Conservation (phyloP, 1,140 invertebrate species). For the Nymphalis io region DNA sequence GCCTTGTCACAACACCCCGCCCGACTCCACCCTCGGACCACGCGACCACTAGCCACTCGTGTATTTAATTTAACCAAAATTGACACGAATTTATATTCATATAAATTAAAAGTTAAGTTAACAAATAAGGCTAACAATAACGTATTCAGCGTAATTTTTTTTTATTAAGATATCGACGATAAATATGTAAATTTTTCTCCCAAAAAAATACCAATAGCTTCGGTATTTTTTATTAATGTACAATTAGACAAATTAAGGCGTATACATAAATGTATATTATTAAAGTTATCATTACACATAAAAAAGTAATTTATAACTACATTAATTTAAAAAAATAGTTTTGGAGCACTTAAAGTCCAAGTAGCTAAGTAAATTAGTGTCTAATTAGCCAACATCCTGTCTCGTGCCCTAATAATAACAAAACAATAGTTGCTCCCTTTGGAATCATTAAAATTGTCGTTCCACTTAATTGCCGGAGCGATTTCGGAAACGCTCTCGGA, state of each 20-base stretch:
- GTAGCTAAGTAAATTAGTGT: conserved; percentile 67
- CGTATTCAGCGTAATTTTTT: no score
- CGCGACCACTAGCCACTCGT: no score
- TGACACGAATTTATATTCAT: neutral
- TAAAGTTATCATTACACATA: neutral
- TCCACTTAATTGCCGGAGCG: conserved; percentile 65
- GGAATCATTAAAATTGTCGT: conserved; percentile 69
- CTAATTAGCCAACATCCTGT: conserved; percentile 77
- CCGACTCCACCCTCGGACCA: conserved; percentile 49
- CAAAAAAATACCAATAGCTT: no score
- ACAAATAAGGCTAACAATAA: no score
- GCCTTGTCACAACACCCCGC: conserved; percentile 67
- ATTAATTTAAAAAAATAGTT: conserved; percentile 25
- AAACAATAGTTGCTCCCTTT: conserved; percentile 75
- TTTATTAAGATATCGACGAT: no score
- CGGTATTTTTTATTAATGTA: no score
- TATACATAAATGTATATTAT: neutral
- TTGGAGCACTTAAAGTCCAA: conserved; percentile 49
- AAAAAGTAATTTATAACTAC: neutral
- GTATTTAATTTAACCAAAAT: neutral
- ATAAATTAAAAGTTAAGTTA: neutral
- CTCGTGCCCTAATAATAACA: conserved; percentile 78
- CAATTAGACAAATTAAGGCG: no score
- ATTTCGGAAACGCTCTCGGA: conserved; percentile 77
- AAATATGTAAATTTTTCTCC: no score